A percentile compares a stretch with the other conserved stretches of the same genome.
phyloP scores from a whole-genome alignment of 2,797 vertebrate genomes.

The Gymnodraco acuticeps region DNA sequence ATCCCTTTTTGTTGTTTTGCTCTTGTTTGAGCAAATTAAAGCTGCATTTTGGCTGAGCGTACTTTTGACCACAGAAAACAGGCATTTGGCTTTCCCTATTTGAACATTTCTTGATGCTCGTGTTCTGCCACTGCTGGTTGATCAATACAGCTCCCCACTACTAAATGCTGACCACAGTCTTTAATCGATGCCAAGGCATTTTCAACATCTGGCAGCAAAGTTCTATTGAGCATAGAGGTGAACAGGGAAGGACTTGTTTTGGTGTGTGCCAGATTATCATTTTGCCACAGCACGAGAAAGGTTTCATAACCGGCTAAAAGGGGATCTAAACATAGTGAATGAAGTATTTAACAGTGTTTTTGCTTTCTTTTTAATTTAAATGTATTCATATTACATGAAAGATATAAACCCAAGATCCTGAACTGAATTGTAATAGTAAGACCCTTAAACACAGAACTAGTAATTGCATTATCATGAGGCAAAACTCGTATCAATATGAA shows the following conservation, averaged over 20 bases:
- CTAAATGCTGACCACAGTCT: conserved; percentile 14
- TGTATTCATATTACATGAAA: background rate
- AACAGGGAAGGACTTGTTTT: background rate
- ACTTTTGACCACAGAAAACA: conserved; percentile 5
- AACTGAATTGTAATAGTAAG: background rate
- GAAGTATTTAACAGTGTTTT: background rate
- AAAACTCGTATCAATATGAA: background rate
- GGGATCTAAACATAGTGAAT: background rate
- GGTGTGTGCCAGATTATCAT: background rate
- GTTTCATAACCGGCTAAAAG: background rate
- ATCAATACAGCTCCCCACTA: background rate
- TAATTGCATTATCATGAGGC: background rate
- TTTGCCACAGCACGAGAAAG: background rate
- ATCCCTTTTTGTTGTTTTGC: background rate
- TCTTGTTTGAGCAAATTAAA: conserved; percentile 19
- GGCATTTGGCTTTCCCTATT: background rate
- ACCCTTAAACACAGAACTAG: background rate
- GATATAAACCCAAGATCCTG: background rate
- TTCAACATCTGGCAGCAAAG: conserved; percentile 15
- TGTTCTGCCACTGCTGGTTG: background rate
- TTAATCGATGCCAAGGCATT: conserved; percentile 27
- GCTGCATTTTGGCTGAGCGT: background rate
- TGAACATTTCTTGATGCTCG: background rate
- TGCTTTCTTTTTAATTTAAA: background rate
- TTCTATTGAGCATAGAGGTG: conserved; percentile 3